Conservation (phyloP, 1,140 invertebrate species). For the Semibalanus balanoides region DNA sequence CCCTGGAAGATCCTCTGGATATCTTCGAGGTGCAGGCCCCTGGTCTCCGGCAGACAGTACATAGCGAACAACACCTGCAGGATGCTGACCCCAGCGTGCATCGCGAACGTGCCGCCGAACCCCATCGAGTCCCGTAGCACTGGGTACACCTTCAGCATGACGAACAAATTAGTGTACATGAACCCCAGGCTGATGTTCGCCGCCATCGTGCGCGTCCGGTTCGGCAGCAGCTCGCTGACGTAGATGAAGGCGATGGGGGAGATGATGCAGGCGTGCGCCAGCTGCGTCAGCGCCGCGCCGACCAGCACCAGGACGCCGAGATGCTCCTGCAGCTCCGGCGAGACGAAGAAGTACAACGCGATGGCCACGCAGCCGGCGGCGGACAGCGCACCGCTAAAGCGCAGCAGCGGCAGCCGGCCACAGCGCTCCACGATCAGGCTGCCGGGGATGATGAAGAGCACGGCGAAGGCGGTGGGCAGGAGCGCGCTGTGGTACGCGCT, state of each 20-base stretch:
- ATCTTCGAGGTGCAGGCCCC: neutral
- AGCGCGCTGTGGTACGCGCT: neutral
- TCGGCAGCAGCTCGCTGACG: neutral
- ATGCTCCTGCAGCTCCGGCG: neutral
- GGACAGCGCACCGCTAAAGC: neutral
- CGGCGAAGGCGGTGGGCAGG: neutral
- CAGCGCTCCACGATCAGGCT: neutral
- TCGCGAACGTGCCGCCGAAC: neutral
- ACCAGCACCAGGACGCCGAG: neutral
- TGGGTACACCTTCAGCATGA: neutral
- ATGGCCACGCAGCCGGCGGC: neutral
- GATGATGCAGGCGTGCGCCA: neutral
- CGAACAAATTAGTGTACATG: neutral
- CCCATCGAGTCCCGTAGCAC: neutral
- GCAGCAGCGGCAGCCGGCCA: neutral
- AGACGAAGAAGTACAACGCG: neutral
- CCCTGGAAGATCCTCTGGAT: neutral
- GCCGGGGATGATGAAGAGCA: neutral
- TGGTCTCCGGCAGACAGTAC: neutral
- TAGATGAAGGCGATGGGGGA: conserved; percentile 19
- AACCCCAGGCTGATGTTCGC: neutral
- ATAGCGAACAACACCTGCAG: neutral
- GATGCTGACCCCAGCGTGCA: neutral
- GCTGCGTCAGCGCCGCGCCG: neutral
- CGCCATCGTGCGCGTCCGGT: neutral